A percentile compares a stretch with the other conserved stretches of the same genome.
phyloP scores from a whole-genome alignment of 2,113 vertebrate species.

The Heliornis fulica region DNA sequence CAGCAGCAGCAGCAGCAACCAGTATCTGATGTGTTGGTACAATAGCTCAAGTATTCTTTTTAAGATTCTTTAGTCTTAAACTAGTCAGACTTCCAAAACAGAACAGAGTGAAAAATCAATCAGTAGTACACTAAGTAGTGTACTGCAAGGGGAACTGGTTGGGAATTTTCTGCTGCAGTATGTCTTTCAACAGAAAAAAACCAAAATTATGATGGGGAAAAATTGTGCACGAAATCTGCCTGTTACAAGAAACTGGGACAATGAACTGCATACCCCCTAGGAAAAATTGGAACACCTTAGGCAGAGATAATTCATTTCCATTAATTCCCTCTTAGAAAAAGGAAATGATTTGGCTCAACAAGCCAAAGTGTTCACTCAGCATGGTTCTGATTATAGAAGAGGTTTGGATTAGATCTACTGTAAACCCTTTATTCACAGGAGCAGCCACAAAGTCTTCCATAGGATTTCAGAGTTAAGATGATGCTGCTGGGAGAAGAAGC shows the following conservation, averaged over 20 bases:
- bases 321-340: not conserved
- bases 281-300: not conserved
- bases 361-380: not conserved
- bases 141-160: not conserved
- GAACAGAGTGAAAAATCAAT: not conserved
- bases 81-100: not conserved
- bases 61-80: not conserved
- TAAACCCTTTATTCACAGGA: not conserved
- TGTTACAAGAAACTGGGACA: not conserved
- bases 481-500: not conserved
- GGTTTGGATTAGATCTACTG: not conserved
- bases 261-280: not conserved
- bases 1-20: not conserved
- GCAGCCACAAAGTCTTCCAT: not conserved
- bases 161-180: not conserved
- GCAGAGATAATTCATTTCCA: not conserved
- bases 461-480: not conserved
- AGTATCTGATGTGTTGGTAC: not conserved
- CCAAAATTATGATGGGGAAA: not conserved
- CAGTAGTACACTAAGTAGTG: not conserved
- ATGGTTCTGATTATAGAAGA: not conserved
- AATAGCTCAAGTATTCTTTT: not conserved
- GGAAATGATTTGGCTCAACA: not conserved
- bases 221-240: not conserved
- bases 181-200: not conserved